A percentile compares a stretch with the other conserved stretches of the same genome.
Evolutionary conservation across 2,113 vertebrate species (phyloP).

Genomic region (Noturus placidus): DNA sequence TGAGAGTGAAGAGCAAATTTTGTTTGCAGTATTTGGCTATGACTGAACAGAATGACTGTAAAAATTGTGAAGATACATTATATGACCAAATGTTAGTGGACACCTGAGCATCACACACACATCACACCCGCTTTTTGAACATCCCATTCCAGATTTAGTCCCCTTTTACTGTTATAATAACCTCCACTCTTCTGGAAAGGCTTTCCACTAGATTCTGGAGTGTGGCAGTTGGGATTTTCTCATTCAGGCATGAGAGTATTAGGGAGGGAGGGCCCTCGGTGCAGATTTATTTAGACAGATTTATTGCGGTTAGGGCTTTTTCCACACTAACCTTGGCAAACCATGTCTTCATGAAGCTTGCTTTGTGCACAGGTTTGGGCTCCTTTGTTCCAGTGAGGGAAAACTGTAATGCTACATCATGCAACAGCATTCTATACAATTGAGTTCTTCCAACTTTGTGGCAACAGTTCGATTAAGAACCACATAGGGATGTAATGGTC

Average conservation of each 20-base stretch:
- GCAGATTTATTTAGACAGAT: no score
- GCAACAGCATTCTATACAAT: background rate
- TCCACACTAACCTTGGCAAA: background rate
- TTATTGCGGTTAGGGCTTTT: background rate
- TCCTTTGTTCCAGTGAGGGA: background rate
- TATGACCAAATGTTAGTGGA: background rate
- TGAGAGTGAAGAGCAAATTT: constrained; percentile 18
- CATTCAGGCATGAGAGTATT: background rate
- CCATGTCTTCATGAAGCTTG: background rate
- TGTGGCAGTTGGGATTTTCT: background rate
- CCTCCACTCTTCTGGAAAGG: background rate
- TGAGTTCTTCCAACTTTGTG: background rate
- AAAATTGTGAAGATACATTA: background rate
- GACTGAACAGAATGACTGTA: background rate
- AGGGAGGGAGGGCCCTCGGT: background rate
- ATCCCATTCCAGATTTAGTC: background rate
- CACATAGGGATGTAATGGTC: background rate
- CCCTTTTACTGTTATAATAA: background rate
- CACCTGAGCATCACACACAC: background rate
- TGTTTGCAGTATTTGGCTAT: background rate
- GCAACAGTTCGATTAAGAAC: background rate
- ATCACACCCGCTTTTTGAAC: background rate
- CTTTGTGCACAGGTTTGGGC: background rate
- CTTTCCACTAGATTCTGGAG: background rate
- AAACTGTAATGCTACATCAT: background rate